Evolutionary conservation across 2,113 vertebrate species (phyloP).

Genomic region (Muntiacus muntjak): DNA sequence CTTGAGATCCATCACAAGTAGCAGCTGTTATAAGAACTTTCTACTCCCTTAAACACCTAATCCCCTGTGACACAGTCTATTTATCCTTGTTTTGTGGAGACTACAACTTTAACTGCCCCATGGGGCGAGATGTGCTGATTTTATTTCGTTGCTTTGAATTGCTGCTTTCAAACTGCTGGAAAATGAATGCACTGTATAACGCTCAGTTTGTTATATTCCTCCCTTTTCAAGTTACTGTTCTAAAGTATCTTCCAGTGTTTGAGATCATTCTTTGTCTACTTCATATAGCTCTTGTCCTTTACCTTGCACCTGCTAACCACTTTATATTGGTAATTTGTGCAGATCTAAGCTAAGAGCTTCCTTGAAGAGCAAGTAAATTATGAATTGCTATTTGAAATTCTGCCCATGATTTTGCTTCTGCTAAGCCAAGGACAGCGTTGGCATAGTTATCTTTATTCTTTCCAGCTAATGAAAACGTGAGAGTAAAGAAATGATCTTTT

Average conservation of each 20-base stretch:
- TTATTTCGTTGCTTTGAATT: conserved; percentile 14
- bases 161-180: not conserved
- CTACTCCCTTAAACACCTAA: not conserved
- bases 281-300: not conserved
- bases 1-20: not conserved
- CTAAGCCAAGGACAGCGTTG: not conserved
- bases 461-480: conserved; percentile 39
- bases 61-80: not conserved
- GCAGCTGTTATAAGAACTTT: conserved; percentile 18
- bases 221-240: not conserved
- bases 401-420: conserved; percentile 29
- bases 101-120: not conserved
- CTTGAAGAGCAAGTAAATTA: conserved; percentile 43
- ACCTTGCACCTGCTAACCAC: not conserved
- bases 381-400: conserved; percentile 29
- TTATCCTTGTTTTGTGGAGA: not conserved
- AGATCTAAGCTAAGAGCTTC: not conserved
- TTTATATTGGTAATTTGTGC: conserved; percentile 43
- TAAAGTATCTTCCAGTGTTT: not conserved
- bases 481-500: conserved; percentile 13
- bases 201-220: not conserved
- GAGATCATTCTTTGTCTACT: not conserved
- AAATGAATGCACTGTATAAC: not conserved
- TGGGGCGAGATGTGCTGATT: not conserved
- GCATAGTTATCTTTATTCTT: conserved; percentile 19